Conservation (phyloP, 2,113 vertebrate genomes). For the Illadopsis cleaveri region DNA sequence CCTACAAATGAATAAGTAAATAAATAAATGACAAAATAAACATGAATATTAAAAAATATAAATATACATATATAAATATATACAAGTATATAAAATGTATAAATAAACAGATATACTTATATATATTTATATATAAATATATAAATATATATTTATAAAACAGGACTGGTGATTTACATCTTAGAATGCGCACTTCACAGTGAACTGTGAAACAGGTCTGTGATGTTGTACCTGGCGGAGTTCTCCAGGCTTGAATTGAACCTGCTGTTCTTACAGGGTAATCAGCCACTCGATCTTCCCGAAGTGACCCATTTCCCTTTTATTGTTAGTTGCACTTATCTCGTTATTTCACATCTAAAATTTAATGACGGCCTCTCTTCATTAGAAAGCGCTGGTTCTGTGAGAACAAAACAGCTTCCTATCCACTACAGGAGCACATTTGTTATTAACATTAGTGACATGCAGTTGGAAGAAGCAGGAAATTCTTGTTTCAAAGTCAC, state of each 20-base stretch:
- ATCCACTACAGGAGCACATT: neutral
- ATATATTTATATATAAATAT: too few species aligned
- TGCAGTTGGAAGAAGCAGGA: neutral
- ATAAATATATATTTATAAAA: neutral
- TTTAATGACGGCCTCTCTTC: slow-evolving; percentile 26
- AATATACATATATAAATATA: neutral
- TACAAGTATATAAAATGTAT: neutral
- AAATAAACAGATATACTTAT: too few species aligned
- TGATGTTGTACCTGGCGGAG: neutral
- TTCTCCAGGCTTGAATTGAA: neutral
- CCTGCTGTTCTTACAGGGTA: slow-evolving; percentile 33
- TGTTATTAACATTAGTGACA: slow-evolving; percentile 53
- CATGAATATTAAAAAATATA: too few species aligned
- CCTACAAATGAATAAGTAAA: neutral
- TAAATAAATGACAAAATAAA: too few species aligned
- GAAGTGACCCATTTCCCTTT: slow-evolving; percentile 9
- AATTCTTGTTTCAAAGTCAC: slow-evolving; percentile 8
- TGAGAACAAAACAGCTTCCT: slow-evolving; percentile 37
- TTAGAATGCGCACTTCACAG: neutral
- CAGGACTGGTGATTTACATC: neutral
- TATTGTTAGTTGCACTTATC: slow-evolving; percentile 48
- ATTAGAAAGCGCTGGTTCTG: neutral
- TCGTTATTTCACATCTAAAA: slow-evolving; percentile 19
- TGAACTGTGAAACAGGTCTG: neutral
- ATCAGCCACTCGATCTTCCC: slow-evolving; percentile 31